Evolutionary conservation across 2,888 invertebrate species (phyloP), one percentile per base, ranked within the genome.

Genomic region (Spicauda simplicius): DNA sequence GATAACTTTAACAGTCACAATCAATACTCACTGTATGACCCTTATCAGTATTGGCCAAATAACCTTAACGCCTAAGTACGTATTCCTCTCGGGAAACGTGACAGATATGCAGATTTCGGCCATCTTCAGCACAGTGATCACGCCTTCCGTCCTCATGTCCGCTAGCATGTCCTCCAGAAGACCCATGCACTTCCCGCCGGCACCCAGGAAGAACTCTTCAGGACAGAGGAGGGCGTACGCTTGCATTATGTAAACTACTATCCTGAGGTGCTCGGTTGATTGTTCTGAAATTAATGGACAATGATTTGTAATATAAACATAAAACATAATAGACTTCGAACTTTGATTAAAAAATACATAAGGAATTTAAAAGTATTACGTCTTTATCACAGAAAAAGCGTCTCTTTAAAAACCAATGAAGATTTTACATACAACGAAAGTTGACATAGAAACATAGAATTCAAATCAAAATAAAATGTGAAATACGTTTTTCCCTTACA

Each of bases 221-320:
- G 97, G 97, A 71, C 96, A 96, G 12, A 98, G 88, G 16, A 98
- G 87, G 0, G 97, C 94, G 83, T 98, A 97, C 0, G 96, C 97
- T 84, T 97, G 96, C 82, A 97, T 96, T 80, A 98, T 96, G 77
- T 96, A 95, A 14, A 98, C 93, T 72, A 97, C 96, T 69, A 96
- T 95, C 70, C 96, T 94, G 12, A 98, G 92, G 84, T 97, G 96
- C 80, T 98, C 98, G 0, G 97, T 95, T 0, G 97, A 96, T 84
- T 95, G 94, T 85, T 98, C 98, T 97, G 86, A 16, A 89, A 88
- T 25, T 19, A 55, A 19, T 33, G 0, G 2, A 14, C 41, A 25
- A 25, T 4, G 3, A 25, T 25, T 25, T 25, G n/a, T 25, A 25
- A 25, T 4, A 25, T 25, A 4, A 2, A 2, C 25, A 25, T n/a